Evolutionary conservation across 2,888 invertebrate genomes (phyloP).

Genomic region (Ormyrus labotus): DNA sequence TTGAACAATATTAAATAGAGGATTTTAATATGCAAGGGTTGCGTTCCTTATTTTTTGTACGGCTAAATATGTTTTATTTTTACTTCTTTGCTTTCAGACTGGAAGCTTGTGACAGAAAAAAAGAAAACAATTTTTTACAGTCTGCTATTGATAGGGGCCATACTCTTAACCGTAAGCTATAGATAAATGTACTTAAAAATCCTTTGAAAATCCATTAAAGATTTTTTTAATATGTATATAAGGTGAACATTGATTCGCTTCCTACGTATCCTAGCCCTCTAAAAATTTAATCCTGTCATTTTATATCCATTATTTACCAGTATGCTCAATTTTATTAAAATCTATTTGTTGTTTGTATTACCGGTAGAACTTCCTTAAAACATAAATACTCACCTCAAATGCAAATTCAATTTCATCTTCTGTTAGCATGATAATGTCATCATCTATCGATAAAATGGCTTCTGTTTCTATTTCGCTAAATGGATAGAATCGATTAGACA

Average conservation of each 20-base stretch:
- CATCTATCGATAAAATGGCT: slow-evolving; percentile 95
- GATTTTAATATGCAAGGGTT: no score
- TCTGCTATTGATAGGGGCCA: not conserved
- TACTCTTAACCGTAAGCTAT: not conserved
- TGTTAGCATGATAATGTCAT: slow-evolving; percentile 96
- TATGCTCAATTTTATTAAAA: no score
- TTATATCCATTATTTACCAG: no score
- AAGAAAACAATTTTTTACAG: not conserved
- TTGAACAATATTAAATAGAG: no score
- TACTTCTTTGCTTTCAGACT: not conserved
- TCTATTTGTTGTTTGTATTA: no score
- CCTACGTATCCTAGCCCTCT: no score
- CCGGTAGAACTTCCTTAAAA: no score
- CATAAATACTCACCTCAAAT: slow-evolving; percentile 77
- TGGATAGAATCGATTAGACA: slow-evolving; percentile 97
- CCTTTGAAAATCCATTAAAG: no score
- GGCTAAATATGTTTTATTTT: not conserved
- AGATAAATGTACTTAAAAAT: not conserved
- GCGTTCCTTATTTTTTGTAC: no score
- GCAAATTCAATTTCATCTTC: slow-evolving; percentile 97
- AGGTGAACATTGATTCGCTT: no score
- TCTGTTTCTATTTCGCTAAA: slow-evolving; percentile 98
- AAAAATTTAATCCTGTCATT: no score
- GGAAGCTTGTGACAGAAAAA: not conserved
- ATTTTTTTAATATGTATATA: no score